A percentile compares a stretch with the other conserved stretches of the same genome.
phyloP scores from a whole-genome alignment of 2,888 invertebrate genomes.

The Seira ritae region DNA sequence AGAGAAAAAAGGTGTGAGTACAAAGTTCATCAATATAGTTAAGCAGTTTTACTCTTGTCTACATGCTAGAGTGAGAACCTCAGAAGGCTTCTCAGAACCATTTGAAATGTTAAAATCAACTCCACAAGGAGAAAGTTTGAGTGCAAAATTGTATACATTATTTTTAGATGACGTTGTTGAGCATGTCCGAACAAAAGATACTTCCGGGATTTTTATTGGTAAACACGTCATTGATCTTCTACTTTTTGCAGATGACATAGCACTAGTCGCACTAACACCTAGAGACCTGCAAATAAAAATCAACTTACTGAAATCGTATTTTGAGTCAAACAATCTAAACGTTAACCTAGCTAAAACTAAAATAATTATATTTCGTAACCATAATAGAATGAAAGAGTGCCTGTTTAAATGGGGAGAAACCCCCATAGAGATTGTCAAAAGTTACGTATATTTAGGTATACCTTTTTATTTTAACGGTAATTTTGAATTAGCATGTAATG shows the following conservation, averaged over 20 bases:
- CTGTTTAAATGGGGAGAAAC: background rate
- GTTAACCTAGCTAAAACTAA: conserved; percentile 1
- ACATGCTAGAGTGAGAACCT: background rate
- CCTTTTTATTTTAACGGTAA: background rate
- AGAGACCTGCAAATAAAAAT: conserved; percentile 28
- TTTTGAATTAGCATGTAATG: background rate
- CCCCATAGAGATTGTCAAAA: background rate
- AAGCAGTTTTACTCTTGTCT: background rate
- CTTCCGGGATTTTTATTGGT: conserved; percentile 1
- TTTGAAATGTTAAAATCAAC: background rate
- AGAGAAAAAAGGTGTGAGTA: background rate
- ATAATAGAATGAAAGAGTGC: background rate
- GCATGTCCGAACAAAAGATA: background rate
- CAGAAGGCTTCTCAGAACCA: background rate
- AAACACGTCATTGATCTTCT: background rate
- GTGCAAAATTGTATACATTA: background rate
- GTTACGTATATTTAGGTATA: background rate
- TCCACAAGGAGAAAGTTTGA: background rate
- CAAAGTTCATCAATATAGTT: conserved; percentile 14
- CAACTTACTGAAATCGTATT: conserved; percentile 1
- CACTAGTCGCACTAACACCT: background rate
- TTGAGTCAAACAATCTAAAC: background rate
- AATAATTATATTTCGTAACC: background rate
- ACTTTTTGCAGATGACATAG: conserved; percentile 37
- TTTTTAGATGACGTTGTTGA: background rate